These are phyloP conservation scores for Dromococcyx pavoninus DNA, from an alignment of 2,797 vertebrate genomes.

Conservation along the genomic window DNA sequence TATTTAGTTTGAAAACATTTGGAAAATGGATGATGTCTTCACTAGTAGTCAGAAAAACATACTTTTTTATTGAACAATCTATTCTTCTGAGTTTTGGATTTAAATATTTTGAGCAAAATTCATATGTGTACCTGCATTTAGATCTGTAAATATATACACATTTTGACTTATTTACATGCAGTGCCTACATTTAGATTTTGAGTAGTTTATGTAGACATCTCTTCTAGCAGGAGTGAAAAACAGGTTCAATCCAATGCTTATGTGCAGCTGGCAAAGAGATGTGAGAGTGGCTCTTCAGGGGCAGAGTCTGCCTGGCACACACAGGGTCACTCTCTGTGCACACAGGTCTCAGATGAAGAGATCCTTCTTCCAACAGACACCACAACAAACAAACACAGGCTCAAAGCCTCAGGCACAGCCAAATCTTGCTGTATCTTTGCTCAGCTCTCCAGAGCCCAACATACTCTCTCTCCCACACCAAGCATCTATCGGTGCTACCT, in stretches of 20 bases:
- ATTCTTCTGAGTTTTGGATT: not conserved
- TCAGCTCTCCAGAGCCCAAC: not conserved
- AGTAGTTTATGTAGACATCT: not conserved
- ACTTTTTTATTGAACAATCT: not conserved
- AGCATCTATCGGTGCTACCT: not conserved
- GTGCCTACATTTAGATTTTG: not conserved
- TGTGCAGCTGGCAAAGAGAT: not conserved
- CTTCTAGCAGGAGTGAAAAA: not conserved
- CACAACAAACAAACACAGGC: slow-evolving; percentile 11
- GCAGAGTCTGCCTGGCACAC: not conserved
- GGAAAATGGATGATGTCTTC: not conserved
- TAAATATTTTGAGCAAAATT: not conserved
- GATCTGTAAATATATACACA: not conserved
- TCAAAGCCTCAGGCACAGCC: slow-evolving; percentile 24
- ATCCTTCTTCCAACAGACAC: not conserved
- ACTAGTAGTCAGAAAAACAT: not conserved
- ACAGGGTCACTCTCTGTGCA: not conserved
- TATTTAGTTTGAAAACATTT: not conserved
- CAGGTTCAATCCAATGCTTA: not conserved
- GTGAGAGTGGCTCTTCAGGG: not conserved
- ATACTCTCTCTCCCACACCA: not conserved
- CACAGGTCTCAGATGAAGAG: not conserved
- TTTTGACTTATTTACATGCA: not conserved
- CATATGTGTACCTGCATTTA: not conserved
- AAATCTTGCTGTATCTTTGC: not conserved